Conservation (phyloP, 2,797 vertebrate species). For the Euphonia xanthogaster region DNA sequence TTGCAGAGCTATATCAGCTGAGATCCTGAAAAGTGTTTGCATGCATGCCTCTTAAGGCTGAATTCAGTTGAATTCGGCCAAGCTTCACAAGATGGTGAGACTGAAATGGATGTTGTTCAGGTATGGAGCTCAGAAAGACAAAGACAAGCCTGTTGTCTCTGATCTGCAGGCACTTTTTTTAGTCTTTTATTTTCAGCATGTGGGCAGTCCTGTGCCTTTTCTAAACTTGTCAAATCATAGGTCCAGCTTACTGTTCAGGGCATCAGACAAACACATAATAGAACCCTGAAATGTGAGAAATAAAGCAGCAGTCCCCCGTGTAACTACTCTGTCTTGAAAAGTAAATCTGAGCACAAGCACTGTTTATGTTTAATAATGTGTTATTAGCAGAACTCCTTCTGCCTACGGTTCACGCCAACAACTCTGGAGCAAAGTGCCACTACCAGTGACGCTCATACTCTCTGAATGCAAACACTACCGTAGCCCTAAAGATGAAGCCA, state of each 20-base stretch:
- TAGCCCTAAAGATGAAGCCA: background rate
- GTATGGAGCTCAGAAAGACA: background rate
- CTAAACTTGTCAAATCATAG: background rate
- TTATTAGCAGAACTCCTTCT: background rate
- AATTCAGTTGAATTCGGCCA: background rate
- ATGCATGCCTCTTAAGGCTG: background rate
- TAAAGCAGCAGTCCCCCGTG: background rate
- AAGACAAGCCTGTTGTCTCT: background rate
- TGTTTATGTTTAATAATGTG: background rate
- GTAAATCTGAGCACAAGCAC: background rate
- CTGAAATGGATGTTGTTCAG: background rate
- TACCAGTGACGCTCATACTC: background rate
- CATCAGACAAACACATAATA: background rate
- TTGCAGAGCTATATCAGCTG: background rate
- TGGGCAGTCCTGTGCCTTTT: background rate
- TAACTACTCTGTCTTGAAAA: background rate
- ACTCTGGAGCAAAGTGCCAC: background rate
- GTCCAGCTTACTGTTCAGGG: background rate
- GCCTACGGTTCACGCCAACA: background rate
- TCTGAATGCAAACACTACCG: background rate
- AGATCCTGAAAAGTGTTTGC: background rate
- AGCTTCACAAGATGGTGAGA: background rate
- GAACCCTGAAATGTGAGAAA: background rate
- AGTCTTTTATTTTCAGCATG: background rate
- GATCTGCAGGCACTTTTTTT: background rate